Evolutionary conservation across 23 tunicate genomes (phyloP), one percentile per base, ranked within the genome.

Genomic region (Halocynthia aurantium): DNA sequence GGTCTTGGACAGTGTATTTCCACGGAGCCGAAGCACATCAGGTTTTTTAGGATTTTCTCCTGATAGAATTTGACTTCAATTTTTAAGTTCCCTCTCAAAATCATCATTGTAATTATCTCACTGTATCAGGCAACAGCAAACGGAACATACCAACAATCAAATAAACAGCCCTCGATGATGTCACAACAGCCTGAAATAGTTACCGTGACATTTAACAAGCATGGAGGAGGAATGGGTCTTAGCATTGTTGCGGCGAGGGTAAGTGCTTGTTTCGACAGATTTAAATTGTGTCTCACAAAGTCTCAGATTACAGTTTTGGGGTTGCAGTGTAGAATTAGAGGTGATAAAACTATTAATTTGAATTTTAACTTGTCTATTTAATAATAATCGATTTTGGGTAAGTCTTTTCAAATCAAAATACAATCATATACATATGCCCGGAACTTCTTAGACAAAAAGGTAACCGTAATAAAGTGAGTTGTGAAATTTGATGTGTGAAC

Each of bases 241-340:
- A 87, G 93, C 69, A 93, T 93, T 53, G 94, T 93, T 8, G 88
- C 98, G 49, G 98, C 94, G 5, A 93, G 78, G 97, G 95, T 88
- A 49, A 82, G 85, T 54, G 7, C 18, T 31, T 31, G 44, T 31
- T 31, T 31, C 44, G 44, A 31, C 44, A 31, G 44, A 31, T 31
- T 31, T 2, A 1, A 31, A 31, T 31, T 31, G 44, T 31, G 44
- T 31, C 44, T 31, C 44, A 31, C 44, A 31, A 31, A 31, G 44
- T 1, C 44, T 31, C 4, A 31, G 44, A 31, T 31, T 31, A 31
- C 44, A 31, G n/a, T 31, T 31, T 31, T 31, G 4, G 44, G 44
- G 44, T 31, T 31, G 44, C 44, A 31, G 4, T 1, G 44, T 31
- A 31, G 44, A 31, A 31, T 31, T 31, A 31, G 44, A 31, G 44